Base-by-base conservation (phyloP, 2,797 vertebrate species). In the Psittacula derbiana region DNA sequence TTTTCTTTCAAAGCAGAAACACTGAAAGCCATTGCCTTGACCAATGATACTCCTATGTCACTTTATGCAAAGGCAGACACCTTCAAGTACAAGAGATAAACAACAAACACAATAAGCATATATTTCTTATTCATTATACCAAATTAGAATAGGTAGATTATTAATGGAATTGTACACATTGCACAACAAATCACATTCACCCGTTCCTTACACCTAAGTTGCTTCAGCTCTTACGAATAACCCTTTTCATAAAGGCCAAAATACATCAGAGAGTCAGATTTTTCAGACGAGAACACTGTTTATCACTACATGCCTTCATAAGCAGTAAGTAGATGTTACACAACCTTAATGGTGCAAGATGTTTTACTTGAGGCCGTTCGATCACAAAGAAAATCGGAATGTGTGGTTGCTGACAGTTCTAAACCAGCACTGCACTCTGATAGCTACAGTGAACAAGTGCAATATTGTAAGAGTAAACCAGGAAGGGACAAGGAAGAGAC, bases 71-170 rank as follows among this genome's bases (percentile, higher is more conserved):
- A 94, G 97, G 96, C 96, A 97, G 94, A 97, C 97, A 97, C 96
- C 85, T 97, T 97, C 93, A 95, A 97, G 96, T 97, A 92, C 94
- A 93, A 97, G 92, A 96, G 95, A 97, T 95, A 96, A 96, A 91
- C 89, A 92, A 69, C 95, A 95, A 94, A 70, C 97, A 97, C 97
- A 97, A 61, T 96, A 97, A 96, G 88, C 93, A 91, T 96, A 73
- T 97, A 98, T 97, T 97, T 95, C 94, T 97, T 98, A 97, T 79
- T 97, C 96, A 96, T 95, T 96, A 97, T 97, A 97, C 96, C 96
- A 97, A 97, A 96, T 96, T 96, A 97, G 97, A 97, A 88, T 97
- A 97, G 93, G 50, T 97, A 98, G 96, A 90, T 93, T 84, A 95
- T 95, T 95, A 91, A 95, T 96, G 97, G 95, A 97, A 94, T 95